Evolutionary conservation across 2,113 vertebrate genomes (phyloP).

Genomic region (Taxidea taxus): DNA sequence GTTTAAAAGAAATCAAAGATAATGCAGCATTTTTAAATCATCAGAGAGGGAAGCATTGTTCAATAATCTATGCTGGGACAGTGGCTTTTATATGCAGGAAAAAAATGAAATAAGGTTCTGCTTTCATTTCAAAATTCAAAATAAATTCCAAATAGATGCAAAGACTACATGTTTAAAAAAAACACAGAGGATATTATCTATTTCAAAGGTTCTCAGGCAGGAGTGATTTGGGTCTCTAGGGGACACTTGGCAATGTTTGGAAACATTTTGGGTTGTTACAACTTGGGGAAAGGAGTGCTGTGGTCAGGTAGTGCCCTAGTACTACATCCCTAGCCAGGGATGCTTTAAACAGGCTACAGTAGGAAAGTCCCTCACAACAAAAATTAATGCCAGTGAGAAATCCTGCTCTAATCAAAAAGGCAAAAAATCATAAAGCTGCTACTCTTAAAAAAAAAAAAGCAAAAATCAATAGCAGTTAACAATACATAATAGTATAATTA

Average conservation of each 20-base stretch:
- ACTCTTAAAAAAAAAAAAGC: too few relatives aligned
- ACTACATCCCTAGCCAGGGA: not conserved
- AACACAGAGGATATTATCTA: not conserved
- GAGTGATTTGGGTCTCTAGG: not conserved
- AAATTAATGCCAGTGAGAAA: not conserved
- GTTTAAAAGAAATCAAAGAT: conserved; percentile 27
- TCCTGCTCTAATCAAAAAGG: not conserved
- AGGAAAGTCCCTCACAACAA: not conserved
- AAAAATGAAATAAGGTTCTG: not conserved
- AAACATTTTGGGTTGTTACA: not conserved
- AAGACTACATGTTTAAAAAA: not conserved
- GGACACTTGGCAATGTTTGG: not conserved
- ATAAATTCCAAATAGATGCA: not conserved
- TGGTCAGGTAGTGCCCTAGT: not conserved
- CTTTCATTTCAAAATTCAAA: not conserved
- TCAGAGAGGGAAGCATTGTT: not conserved
- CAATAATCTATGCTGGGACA: not conserved
- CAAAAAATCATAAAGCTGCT: too few relatives aligned
- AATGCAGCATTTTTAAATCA: not conserved
- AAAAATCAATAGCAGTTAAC: not conserved
- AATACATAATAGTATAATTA: not conserved
- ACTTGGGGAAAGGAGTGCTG: not conserved
- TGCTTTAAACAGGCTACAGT: not conserved
- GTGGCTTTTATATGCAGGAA: not conserved
- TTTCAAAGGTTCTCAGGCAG: not conserved